A percentile compares a stretch with the other conserved stretches of the same genome.
Evolutionary conservation across 2,113 vertebrate genomes (phyloP).

Genomic region (Prinia subflava): DNA sequence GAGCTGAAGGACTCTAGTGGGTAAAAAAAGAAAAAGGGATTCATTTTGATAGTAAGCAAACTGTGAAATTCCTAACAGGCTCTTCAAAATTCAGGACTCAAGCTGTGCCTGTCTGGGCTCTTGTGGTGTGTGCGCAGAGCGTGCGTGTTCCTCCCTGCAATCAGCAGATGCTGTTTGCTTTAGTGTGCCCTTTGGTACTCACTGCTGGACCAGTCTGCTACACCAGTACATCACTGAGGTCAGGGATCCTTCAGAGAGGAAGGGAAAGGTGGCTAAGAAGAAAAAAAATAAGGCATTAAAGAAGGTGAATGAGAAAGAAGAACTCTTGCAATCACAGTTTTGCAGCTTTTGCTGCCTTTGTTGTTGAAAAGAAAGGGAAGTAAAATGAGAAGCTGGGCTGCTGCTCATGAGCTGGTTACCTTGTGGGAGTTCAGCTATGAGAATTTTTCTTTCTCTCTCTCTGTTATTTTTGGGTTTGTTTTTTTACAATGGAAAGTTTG

Average conservation of each 20-base stretch:
- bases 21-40: not conserved
- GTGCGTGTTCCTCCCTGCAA: not conserved
- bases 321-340: not conserved
- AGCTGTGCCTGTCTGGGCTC: not conserved
- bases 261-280: not conserved
- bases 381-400: not conserved
- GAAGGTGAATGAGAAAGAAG: not conserved
- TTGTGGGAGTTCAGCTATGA: not conserved
- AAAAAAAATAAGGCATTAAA: not conserved
- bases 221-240: not conserved
- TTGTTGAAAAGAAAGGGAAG: not conserved
- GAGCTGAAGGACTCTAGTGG: not conserved
- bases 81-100: constrained; percentile 14
- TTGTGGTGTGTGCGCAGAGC: not conserved
- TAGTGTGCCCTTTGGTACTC: not conserved
- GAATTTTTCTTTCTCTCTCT: not conserved
- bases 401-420: not conserved
- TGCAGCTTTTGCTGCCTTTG: not conserved
- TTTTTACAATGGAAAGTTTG: not conserved
- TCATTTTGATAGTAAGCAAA: constrained; percentile 8
- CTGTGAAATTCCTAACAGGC: constrained; percentile 20
- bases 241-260: not conserved
- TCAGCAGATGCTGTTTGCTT: constrained; percentile 6
- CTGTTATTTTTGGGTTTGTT: not conserved
- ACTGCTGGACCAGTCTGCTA: not conserved